Percentiles rank a stretch among this genome's conserved stretches.
Evolutionary conservation across 2,797 vertebrate genomes (phyloP).

Genomic region (Leptodactylus fallax): DNA sequence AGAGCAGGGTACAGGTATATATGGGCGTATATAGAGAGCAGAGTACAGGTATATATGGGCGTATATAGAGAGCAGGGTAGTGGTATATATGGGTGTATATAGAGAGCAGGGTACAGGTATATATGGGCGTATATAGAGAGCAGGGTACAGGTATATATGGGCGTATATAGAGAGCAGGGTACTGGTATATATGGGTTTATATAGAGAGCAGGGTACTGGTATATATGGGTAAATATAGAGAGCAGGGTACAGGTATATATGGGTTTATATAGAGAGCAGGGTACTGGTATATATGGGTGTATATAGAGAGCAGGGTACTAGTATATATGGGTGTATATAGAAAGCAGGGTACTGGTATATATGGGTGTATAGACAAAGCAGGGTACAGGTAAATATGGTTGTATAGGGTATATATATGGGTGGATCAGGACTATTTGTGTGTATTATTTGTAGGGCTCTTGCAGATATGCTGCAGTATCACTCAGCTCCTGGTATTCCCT

Average conservation of each 20-base stretch:
- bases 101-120: not conserved
- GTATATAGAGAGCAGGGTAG: not conserved
- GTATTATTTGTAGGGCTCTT: constrained; percentile 12
- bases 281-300: not conserved
- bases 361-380: not conserved
- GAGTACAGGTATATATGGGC: not conserved
- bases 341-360: not conserved
- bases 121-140: not conserved
- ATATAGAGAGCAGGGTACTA: not conserved
- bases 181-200: not conserved
- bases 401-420: not conserved
- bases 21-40: not conserved
- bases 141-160: not conserved
- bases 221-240: not conserved
- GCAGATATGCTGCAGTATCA: constrained; percentile 51
- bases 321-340: not conserved
- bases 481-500: constrained; percentile 59
- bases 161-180: not conserved
- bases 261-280: not conserved
- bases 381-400: not conserved
- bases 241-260: not conserved
- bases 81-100: not conserved
- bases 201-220: not conserved
- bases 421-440: not conserved
- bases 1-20: not conserved